These are phyloP conservation scores for Drosophila cardini DNA, from an alignment of 1,140 invertebrate genomes.

Conservation along the genomic window DNA sequence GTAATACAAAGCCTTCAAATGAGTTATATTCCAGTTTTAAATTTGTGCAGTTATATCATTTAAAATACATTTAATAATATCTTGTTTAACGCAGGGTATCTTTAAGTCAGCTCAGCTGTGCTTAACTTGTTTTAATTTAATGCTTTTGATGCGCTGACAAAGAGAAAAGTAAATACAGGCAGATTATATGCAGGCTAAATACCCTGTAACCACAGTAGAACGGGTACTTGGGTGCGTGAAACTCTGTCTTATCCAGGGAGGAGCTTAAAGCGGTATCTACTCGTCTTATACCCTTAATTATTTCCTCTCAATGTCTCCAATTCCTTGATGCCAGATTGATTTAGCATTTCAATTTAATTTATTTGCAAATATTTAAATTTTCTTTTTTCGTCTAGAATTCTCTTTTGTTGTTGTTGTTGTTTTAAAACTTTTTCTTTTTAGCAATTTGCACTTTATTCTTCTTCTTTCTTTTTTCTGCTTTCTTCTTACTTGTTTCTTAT, in stretches of 20 bases:
- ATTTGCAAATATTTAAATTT: slow-evolving; percentile 33
- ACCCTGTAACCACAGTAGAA: not conserved
- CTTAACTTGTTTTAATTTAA: not conserved
- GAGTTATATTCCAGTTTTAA: too few species aligned
- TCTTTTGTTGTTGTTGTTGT: slow-evolving; percentile 5
- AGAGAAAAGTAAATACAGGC: not conserved
- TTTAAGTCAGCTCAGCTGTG: not conserved
- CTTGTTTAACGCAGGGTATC: not conserved
- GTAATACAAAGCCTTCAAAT: too few species aligned
- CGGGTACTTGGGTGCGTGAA: too few species aligned
- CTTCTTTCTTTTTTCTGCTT: too few species aligned
- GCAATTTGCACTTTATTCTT: slow-evolving; percentile 18
- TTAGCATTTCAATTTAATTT: slow-evolving; percentile 30
- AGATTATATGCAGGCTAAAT: not conserved
- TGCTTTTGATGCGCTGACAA: not conserved
- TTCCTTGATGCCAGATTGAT: slow-evolving; percentile 15
- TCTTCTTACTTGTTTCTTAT: not conserved
- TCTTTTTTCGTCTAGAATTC: slow-evolving; percentile 4
- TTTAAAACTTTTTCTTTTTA: slow-evolving; percentile 23
- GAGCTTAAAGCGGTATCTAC: not conserved
- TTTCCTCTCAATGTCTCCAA: not conserved
- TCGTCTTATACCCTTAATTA: not conserved
- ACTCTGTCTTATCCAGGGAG: not conserved
- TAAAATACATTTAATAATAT: too few species aligned
- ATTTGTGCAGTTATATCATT: too few species aligned